Base-by-base conservation (phyloP, 2,113 vertebrate genomes). In the Pithys albifrons region DNA sequence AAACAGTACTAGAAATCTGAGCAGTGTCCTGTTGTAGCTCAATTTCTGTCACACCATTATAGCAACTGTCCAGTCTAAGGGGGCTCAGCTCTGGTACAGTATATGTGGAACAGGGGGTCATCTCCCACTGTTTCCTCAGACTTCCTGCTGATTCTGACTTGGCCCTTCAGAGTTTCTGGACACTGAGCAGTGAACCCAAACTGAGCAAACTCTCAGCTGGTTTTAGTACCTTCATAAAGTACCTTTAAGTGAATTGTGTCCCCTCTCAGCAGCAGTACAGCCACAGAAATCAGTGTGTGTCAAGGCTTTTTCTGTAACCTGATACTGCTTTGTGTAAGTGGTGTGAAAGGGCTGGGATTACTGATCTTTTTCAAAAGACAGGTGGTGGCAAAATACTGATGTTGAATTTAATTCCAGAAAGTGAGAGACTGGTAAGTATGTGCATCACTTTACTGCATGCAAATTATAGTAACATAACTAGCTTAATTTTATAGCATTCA, bases 361-460 rank as follows among this genome's bases (percentile, higher is more conserved):
- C 7, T 84, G 29, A 95, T 84, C 57, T 93, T 80, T 89, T 90
- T 74, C 58, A 79, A 91, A 85, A 89, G 92, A 93, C 89, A 89
- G 57, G 73, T 94, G 57, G 45, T 94, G 91, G 72, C 55, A 97
- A 95, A 96, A 71, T 77, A 80, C 5, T 78, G 86, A 25, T 76
- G 72, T 80, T 74, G 84, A 86, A 88, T 92, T 88, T 93, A 81
- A 79, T 92, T 94, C 7, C 5, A 57, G 62, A 80, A 90, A 84
- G 27, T 85, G 74, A 92, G 28, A 95, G 62, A 65, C 62, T 85
- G 96, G 96, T 97, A 96, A 97, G 96, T 97, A 96, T 69, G 41
- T 79, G 83, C 88, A 86, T 96, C 70, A 79, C 73, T 90, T 91
- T 66, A 87, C 78, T 97, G 96, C 95, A 97, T 96, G 96, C 80